Evolutionary conservation across 1,140 invertebrate genomes (phyloP).

Genomic region (Amphibalanus amphitrite): DNA sequence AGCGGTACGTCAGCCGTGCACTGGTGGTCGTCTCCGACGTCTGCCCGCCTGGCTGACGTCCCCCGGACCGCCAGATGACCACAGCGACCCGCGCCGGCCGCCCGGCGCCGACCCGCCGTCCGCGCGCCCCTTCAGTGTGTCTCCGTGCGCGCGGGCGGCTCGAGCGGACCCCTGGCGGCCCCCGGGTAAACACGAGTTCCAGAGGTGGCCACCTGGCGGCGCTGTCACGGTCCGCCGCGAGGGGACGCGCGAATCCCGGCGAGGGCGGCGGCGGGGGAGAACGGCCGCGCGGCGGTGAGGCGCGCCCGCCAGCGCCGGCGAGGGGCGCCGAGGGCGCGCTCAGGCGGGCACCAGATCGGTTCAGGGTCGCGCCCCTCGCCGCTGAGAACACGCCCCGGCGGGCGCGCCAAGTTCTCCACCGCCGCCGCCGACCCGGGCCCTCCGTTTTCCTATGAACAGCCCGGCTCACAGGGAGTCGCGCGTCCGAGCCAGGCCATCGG

Average conservation of each 20-base stretch:
- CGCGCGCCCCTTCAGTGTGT: neutral
- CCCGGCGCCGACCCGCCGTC: too few species aligned
- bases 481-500: too few species aligned
- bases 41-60: too few species aligned
- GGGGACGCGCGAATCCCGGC: too few species aligned
- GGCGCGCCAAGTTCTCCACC: too few species aligned
- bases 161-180: neutral
- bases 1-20: neutral
- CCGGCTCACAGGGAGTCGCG: too few species aligned
- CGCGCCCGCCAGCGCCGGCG: neutral
- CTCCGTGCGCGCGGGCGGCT: neutral
- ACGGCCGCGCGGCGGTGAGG: neutral
- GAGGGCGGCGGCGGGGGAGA: neutral
- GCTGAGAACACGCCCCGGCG: neutral
- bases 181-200: neutral
- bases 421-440: too few species aligned
- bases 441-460: neutral
- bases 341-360: neutral
- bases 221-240: neutral
- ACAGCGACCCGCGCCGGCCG: neutral
- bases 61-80: too few species aligned
- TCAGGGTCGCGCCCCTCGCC: neutral
- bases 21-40: neutral
- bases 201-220: neutral
- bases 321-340: neutral